Base-by-base conservation (phyloP, 2,888 invertebrate species). In the Sarcophaga caerulescens region DNA sequence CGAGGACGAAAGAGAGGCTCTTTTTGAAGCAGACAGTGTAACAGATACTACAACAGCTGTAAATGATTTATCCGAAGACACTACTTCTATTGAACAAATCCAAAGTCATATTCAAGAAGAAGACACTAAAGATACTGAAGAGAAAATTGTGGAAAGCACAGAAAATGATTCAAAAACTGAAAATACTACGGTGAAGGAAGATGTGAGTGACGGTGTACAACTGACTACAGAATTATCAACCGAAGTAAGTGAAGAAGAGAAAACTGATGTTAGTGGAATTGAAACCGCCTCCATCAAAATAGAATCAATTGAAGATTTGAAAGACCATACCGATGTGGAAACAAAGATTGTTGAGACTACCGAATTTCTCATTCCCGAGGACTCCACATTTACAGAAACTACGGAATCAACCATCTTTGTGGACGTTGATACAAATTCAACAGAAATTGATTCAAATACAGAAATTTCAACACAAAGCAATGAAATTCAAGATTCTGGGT, bases 371-470 rank as follows among this genome's bases (percentile, higher is more conserved):
- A 14, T 52, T 14, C 52, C 17, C 8, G 57, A n/a, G 0, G 47
- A 71, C 10, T 12, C 10, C 5, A 12, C 23, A 21, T 14, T 11
- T 17, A 68, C 63, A 19, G 57, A 81, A 57, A n/a, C 79, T 4
- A 80, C 21, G 17, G 25, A 62, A 19, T 66, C 57, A 45, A 84
- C 87, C 81, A 88, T 68, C 60, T 62, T 73, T 5, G 90, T 89
- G 76, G 90, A 90, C 74, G 90, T 81, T 45, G 88, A 85, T 35
- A 88, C 88, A 6, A 90, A 89, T 81, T 88, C 89, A 1, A 89
- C 89, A 1, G 88, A 90, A 17, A 69, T 88, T 19, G 87, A 88
- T 68, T 89, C 88, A 6, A 89, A 89, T 62, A 78, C 74, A n/a
- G 74, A 79, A 52, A 17, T 45, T 5, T 44, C 2, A 1, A 76